Percentiles rank a stretch among this genome's conserved stretches.
Evolutionary conservation across 2,888 invertebrate species (phyloP).

Genomic region (Acrobasis suavella): DNA sequence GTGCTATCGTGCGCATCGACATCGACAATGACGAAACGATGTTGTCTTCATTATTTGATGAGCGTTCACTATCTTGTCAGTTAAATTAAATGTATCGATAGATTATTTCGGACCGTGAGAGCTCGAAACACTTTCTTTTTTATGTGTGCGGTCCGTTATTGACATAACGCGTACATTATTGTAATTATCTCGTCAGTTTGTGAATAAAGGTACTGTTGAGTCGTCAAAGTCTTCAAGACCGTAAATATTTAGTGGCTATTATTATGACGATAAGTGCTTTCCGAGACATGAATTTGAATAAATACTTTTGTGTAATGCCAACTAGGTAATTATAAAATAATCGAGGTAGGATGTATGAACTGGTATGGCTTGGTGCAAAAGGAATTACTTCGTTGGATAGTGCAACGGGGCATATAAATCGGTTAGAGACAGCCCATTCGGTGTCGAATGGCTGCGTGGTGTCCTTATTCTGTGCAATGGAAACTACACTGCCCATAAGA

Average conservation of each 20-base stretch:
- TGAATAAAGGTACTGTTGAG: slow-evolving; percentile 39
- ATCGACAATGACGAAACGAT: slow-evolving; percentile 83
- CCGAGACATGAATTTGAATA: slow-evolving; percentile 40
- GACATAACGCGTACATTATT: slow-evolving; percentile 57
- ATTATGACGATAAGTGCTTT: slow-evolving; percentile 38
- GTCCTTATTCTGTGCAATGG: slow-evolving; percentile 48
- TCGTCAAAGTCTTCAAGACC: slow-evolving; percentile 36
- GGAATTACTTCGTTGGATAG: slow-evolving; percentile 51
- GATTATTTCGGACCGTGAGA: slow-evolving; percentile 79
- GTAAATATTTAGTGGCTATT: slow-evolving; percentile 35
- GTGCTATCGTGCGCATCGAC: slow-evolving; percentile 82
- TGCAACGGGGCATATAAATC: slow-evolving; percentile 61
- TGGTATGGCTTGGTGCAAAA: slow-evolving; percentile 40
- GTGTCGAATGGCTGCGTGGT: slow-evolving; percentile 56
- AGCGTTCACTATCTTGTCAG: slow-evolving; percentile 82
- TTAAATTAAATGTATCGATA: slow-evolving; percentile 82
- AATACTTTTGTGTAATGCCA: slow-evolving; percentile 38
- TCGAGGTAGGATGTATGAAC: slow-evolving; percentile 37
- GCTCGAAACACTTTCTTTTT: slow-evolving; percentile 71
- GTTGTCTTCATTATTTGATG: slow-evolving; percentile 82
- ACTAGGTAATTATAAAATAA: slow-evolving; percentile 38
- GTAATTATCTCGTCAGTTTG: slow-evolving; percentile 60
- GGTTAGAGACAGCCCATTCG: slow-evolving; percentile 65
- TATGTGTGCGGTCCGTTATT: slow-evolving; percentile 69
- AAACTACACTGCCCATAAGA: not conserved